Base-by-base conservation (phyloP, 2,797 vertebrate genomes). In the Coreius guichenoti region DNA sequence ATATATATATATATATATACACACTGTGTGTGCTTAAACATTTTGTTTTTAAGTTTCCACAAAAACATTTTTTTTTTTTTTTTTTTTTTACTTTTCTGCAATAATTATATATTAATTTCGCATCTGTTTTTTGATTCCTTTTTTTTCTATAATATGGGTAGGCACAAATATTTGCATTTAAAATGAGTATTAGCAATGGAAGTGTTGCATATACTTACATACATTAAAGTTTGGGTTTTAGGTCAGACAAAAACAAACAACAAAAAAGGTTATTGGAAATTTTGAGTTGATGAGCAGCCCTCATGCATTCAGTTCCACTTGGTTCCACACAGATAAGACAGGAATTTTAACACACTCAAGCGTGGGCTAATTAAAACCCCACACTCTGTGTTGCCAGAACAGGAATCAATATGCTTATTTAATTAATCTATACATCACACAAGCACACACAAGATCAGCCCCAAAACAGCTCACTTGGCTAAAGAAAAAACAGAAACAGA, bases 351-450 rank as follows among this genome's bases (percentile, higher is more conserved):
- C 90, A 94, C 92, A 94, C 89, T 94, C 90, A 94, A 92, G 91
- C 93, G 90, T 94, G 91, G 79, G 17, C 93, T 95, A 93, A 95
- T 95, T 94, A 94, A 94, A 95, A 95, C 94, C 93, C 92, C 90
- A 94, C 92, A 92, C 91, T 90, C 87, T 86, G 89, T 87, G 90
- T 91, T 91, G 85, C 85, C 90, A 86, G 86, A 86, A 86, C 89
- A 82, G 65, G 84, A 90, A 94, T 95, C 94, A 93, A 93, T 95
- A 92, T 90, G 92, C 89, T 90, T 94, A 93, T 95, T 95, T 91
- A 94, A 93, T 92, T 90, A 91, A 91, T 94, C 93, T 90, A 92
- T 94, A 93, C 91, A 92, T 95, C 92, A 94, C 87, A 51, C 72
- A 88, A 75, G 47, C 81, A 86, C 83, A 67, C 88, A 91, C 82